Base-by-base conservation (phyloP, 2,888 invertebrate species). In the Phyllotreta striolata region DNA sequence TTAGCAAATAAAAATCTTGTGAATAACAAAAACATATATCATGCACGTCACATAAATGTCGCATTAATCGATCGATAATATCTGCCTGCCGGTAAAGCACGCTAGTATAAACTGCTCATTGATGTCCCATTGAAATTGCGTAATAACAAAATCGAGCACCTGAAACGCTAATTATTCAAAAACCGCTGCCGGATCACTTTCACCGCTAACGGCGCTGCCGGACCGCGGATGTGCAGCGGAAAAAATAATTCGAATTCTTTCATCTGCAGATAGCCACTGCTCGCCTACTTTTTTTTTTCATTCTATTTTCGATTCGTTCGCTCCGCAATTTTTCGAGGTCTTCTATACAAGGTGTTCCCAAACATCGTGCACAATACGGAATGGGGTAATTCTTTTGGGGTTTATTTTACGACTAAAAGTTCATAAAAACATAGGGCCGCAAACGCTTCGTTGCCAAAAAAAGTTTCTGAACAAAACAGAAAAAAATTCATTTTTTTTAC, bases 161-260 rank as follows among this genome's bases (percentile, higher is more conserved):
- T 35, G 13, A 24, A 60, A 60, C 54, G 60, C 34, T 39, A 60
- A 60, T 60, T 60, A 43, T 35, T 24, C 52, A 13, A 38, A 10
- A 1, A 13, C 9, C 6, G 12, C 43, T 43, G 43, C 35, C 38
- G 43, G 60, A 52, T 60, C 52, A 60, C 60, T 60, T 60, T 60
- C 60, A 44, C 52, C 38, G 12, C 43, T 38, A 35, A 35, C 49
- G 44, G 44, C 24, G 41, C 10, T 13, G 14, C 10, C 37, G 37
- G 51, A 51, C 51, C 10, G 51, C 51, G 51, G 51, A 51, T 51
- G 12, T 51, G 10, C 51, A 6, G 2, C n/a, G 5, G 12, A 10
- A 51, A 34, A 51, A 9, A 51, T 35, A n/a, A 37, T 51, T 51
- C 10, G 12, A 51, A 51, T 51, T 37, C 37, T 51, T 51, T 51